Percentiles rank a stretch among this genome's conserved stretches.
Conservation (phyloP, 2,888 invertebrate species). For the Leucoma salicis region DNA sequence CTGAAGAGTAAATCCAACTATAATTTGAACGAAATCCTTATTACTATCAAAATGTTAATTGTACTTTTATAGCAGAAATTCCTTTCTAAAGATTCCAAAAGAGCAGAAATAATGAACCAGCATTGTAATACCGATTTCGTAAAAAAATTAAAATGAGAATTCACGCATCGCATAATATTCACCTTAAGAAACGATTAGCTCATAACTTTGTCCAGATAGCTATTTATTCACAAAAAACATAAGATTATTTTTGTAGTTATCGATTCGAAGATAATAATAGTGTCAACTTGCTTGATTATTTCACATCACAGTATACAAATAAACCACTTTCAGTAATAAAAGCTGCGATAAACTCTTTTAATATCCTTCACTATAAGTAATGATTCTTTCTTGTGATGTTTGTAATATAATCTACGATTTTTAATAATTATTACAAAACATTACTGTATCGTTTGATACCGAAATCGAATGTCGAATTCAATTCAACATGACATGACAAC, state of each 20-base stretch:
- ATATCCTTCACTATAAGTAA: conserved; percentile 9
- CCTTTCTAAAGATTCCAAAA: too few relatives aligned
- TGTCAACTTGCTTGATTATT: conserved; percentile 36
- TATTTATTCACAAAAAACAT: conserved; percentile 61
- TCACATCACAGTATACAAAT: conserved; percentile 16
- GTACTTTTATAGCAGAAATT: too few relatives aligned
- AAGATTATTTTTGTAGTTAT: conserved; percentile 62
- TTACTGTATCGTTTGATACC: too few relatives aligned
- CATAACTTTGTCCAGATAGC: conserved; percentile 70
- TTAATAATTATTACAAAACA: too few relatives aligned
- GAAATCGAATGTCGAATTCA: conserved; percentile 53
- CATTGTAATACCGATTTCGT: conserved; percentile 5
- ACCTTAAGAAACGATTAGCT: conserved; percentile 60
- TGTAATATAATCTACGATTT: conserved; percentile 22
- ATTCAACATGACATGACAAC: conserved; percentile 71
- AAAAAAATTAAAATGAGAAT: conserved; percentile 9
- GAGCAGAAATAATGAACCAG: conserved; percentile 32
- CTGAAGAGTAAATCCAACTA: conserved; percentile 15
- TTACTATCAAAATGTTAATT: too few relatives aligned
- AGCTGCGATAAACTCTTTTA: conserved; percentile 9
- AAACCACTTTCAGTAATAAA: conserved; percentile 8
- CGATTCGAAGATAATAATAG: conserved; percentile 61
- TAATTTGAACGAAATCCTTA: conserved; percentile 4
- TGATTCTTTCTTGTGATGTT: conserved; percentile 18
- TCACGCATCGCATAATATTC: conserved; percentile 21